Base-by-base conservation (phyloP, 2,113 vertebrate genomes). In the Ciconia boyciana region DNA sequence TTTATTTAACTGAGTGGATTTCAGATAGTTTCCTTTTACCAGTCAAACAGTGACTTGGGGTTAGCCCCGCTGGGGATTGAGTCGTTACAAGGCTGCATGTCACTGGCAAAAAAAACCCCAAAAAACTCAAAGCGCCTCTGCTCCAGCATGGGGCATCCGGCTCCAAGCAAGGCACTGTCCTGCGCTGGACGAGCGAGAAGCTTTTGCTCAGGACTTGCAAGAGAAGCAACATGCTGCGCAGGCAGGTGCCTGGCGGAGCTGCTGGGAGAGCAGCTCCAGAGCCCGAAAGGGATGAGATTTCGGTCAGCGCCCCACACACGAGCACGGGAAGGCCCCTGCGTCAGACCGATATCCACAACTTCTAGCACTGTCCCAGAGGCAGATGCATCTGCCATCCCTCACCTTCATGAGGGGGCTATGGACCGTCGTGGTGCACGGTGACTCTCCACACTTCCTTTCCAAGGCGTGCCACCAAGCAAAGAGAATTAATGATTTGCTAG, bases 41-140 rank as follows among this genome's bases (percentile, higher is more conserved):
- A 97, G 93, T 96, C 97, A 97, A 97, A 97, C 85, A 88, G 93
- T 34, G 91, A 97, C 78, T 91, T 95, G 94, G 93, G 94, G 92
- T 94, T 95, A 96, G 96, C 78, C 95, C 94, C 95, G 0, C 88
- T 78, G 96, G 96, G 96, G 93, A 96, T 77, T 95, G 57, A 88
- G 49, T 54, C 2, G 54, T 86, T 87, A 75, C 58, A 77, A 86
- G 79, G 85, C 83, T 2, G 0, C 41, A 41, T 8, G 13, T 72
- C 1, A 1, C 70, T 0, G 0, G 36, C 39, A 16, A 68, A 69
- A 83, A 61, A 29, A 25, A 16, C n/a, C n/a, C n/a, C n/a, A n/a
- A n/a, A n/a, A n/a, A 29, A 25, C 52, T 32, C 58, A 44, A 18
- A 58, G 64, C 0, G 0, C 36, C 34, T 91, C 83, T 60, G 65